Conservation (phyloP, 1,140 invertebrate species). For the Eriocheir sinensis region DNA sequence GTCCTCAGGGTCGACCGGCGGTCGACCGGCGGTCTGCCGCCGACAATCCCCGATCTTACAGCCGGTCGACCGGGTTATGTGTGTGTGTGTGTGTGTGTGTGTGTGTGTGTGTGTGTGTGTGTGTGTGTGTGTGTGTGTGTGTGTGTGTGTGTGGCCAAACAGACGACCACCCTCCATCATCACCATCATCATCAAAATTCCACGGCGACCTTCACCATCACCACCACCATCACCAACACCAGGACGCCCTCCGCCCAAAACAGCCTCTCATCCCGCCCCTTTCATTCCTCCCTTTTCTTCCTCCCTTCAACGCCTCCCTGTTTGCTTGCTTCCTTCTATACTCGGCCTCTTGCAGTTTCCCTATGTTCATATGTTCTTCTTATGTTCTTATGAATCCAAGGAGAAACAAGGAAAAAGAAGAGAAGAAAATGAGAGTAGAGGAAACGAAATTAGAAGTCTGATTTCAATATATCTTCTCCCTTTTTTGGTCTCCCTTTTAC, state of each 20-base stretch:
- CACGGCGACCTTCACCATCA: background rate
- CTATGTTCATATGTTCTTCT: background rate
- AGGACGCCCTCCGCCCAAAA: background rate
- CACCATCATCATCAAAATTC: conserved; percentile 16
- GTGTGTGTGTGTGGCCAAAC: background rate
- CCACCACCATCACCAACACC: background rate
- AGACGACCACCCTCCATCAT: background rate
- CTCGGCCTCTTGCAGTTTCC: background rate
- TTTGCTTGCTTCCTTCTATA: background rate
- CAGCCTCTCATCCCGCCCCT: background rate
- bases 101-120: conserved; percentile 12
- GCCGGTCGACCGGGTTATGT: too few species aligned
- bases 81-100: too few species aligned
- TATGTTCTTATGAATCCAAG: too few species aligned
- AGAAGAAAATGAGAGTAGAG: background rate
- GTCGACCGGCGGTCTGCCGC: too few species aligned
- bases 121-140: background rate
- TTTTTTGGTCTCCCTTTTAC: background rate
- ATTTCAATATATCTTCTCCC: too few species aligned
- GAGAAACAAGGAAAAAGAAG: too few species aligned
- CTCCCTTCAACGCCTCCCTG: too few species aligned
- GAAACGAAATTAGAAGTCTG: too few species aligned
- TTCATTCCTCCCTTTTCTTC: too few species aligned
- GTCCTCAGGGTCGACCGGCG: too few species aligned
- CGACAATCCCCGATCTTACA: too few species aligned